Conservation (phyloP, 2,113 vertebrate species). For the Tapirus terrestris region DNA sequence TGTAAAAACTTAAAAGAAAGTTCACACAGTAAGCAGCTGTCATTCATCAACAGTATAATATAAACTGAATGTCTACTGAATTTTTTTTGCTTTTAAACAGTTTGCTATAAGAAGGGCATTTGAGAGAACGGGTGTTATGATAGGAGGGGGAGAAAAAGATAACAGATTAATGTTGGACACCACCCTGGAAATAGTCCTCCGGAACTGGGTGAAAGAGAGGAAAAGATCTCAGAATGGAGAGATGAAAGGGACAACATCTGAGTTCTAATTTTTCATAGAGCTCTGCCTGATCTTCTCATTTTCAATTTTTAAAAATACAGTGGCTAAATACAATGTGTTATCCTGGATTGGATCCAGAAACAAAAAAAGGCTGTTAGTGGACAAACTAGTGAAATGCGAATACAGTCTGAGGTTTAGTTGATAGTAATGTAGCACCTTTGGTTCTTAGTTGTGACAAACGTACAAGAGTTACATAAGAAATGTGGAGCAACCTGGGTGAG, state of each 20-base stretch:
- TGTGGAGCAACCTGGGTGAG: neutral
- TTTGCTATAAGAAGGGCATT: neutral
- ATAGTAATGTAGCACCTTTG: accelerated
- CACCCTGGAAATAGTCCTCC: neutral
- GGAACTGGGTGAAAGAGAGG: neutral
- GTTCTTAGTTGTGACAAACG: neutral
- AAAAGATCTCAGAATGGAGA: neutral
- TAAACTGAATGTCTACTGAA: neutral
- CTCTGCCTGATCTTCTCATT: neutral
- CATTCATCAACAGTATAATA: neutral
- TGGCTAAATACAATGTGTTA: neutral
- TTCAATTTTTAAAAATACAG: slow-evolving; percentile 6
- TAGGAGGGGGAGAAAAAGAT: neutral
- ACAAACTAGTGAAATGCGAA: neutral
- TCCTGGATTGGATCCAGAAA: neutral
- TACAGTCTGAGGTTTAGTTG: neutral
- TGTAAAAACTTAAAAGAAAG: neutral
- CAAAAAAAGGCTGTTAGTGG: neutral
- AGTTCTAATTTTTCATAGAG: neutral
- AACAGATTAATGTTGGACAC: neutral
- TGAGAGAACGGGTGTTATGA: neutral
- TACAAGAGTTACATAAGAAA: neutral
- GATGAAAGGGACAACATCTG: neutral
- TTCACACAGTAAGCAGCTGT: neutral
- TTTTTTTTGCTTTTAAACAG: neutral